These are phyloP conservation scores for Drosophila mayri DNA, from an alignment of 1,140 invertebrate genomes.

Conservation along the genomic window DNA sequence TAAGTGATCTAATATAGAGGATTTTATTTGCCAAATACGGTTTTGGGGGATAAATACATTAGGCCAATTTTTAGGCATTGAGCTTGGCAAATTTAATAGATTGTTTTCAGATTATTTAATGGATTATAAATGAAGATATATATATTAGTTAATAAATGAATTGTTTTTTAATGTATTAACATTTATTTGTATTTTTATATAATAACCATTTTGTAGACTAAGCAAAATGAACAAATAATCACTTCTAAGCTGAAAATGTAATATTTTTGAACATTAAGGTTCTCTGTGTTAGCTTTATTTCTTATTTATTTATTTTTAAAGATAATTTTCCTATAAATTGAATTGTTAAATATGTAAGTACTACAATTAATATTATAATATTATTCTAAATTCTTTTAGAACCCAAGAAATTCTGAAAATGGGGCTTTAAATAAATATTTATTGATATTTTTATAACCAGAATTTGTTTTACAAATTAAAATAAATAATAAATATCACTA, in stretches of 20 bases:
- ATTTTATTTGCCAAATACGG: constrained; percentile 29
- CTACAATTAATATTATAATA: too few species aligned
- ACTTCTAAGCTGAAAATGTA: too few species aligned
- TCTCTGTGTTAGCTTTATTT: too few species aligned
- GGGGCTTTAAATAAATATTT: background rate
- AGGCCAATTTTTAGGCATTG: background rate
- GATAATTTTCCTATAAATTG: too few species aligned
- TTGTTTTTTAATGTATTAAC: background rate
- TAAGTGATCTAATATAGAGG: constrained; percentile 13
- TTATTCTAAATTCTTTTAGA: background rate
- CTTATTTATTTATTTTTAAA: too few species aligned
- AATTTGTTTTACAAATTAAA: background rate
- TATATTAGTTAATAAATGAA: background rate
- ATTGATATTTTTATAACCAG: background rate
- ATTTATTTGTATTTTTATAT: too few species aligned
- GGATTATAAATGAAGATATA: too few species aligned
- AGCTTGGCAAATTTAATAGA: background rate
- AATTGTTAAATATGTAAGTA: too few species aligned
- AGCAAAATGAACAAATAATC: too few species aligned
- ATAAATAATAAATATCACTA: background rate
- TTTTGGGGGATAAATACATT: constrained; percentile 15
- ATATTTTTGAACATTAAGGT: too few species aligned
- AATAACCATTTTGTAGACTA: too few species aligned
- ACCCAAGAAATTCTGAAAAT: background rate
- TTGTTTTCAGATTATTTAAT: background rate